Base-by-base conservation (phyloP, 2,888 invertebrate species). In the Phania funesta region DNA sequence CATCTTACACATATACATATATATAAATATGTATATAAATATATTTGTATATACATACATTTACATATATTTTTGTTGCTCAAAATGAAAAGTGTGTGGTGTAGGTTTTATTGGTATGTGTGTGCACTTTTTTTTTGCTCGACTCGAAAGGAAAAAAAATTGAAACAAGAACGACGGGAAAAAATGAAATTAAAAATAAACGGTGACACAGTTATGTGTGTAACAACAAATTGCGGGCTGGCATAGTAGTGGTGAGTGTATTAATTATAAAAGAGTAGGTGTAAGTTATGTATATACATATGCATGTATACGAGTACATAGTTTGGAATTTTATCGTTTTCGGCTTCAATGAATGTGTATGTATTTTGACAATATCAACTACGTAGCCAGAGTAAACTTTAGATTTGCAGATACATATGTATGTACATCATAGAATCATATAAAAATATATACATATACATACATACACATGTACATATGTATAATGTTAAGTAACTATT, bases 131-230 rank as follows among this genome's bases (percentile, higher is more conserved):
- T n/a, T 41, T 41, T 16, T 41, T 41, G 13, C n/a, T 41, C 1
- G 48, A 50, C 26, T 60, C 71, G 41, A 35, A 65, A 73, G 44
- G 46, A 60, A 70, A 58, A 65, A 65, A 52, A 29, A 44, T 67
- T 9, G 38, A 62, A 52, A 73, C 26, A 73, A 60, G 52, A 78
- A 54, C 29, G 62, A 18, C 4, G 5, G 1, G 68, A 20, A 70
- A 64, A 80, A 78, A 78, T 78, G 74, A 67, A 78, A 82, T 82
- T 82, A 82, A 82, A 82, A 82, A 82, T 82, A 82, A 82, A 82
- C 82, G 82, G 82, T 82, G 82, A 82, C 82, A 82, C 74, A 80
- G 62, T 80, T 82, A 13, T 20, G 24, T 24, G 62, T 38, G 68
- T 76, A 65, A 74, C 52, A 80, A 80, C 80, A 74, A 74, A 54